Evolutionary conservation across 2,797 vertebrate genomes (phyloP), one percentile per base, ranked within the genome.

Genomic region (Masticophis lateralis): DNA sequence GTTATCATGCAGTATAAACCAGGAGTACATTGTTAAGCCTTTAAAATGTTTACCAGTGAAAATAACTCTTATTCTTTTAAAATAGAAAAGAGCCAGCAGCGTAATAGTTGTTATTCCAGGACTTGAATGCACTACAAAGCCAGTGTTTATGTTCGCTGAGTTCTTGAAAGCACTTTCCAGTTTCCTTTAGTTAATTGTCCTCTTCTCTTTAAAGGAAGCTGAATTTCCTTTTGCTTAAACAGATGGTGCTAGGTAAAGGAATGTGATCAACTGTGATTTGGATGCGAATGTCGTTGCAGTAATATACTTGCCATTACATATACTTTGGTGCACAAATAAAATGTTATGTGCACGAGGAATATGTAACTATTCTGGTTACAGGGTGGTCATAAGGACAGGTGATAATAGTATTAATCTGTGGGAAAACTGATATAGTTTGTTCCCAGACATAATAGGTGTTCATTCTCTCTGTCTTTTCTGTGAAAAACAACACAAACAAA

Each of bases 401-500:
- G 96, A 95, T 94, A 93, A 2, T 83, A 83, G 20, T 25, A 83
- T 83, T 94, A 94, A 66, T 53, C 91, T 86, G 87, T 97, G 97
- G 96, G 96, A 97, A 97, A 95, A 86, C 90, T 90, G 86, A 86
- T 93, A 74, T 0, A 0, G 61, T 28, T 16, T 89, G 95, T 97
- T 97, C 95, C 95, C 97, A 97, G 94, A 92, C 93, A 88, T 55
- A 2, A 0, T 11, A 90, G 60, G 60, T 32, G 74, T 28, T 87
- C 20, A 8, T 55, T 59, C 25, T 90, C 55, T 37, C 57, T 87
- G 3, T 37, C 28, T 51, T 74, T 91, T 60, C 56, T 88, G n/a
- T 32, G 47, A 83, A 61, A 86, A n/a, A 14, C 4, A 83, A 91
- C 55, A 27, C 20, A 63, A 53, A 14, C n/a, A 89, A 69, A 89